phyloP scores from a whole-genome alignment of 2,888 invertebrate species.

The Magallana nippona region DNA sequence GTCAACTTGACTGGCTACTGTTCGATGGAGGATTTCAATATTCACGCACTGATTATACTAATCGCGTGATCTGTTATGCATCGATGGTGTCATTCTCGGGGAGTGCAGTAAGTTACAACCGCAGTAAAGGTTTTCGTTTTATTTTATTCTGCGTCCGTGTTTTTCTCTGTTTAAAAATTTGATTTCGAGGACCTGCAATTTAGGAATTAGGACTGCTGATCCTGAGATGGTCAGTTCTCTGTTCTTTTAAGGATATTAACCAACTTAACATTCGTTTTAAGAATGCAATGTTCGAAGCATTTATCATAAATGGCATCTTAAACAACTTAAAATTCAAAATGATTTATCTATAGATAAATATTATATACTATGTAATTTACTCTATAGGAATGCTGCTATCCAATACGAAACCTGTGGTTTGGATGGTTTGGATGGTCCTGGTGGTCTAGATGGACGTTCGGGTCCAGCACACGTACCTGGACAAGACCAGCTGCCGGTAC shows the following conservation, averaged over 20 bases:
- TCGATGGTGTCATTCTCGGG: background rate
- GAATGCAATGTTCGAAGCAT: too few relatives aligned
- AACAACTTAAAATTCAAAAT: too few relatives aligned
- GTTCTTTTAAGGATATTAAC: too few relatives aligned
- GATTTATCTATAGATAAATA: too few relatives aligned
- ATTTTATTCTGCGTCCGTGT: too few relatives aligned
- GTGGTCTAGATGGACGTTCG: conserved; percentile 5
- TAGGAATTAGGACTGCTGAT: too few relatives aligned
- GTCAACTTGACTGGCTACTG: background rate
- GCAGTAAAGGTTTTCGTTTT: background rate
- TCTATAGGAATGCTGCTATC: conserved; percentile 7
- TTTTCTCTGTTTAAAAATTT: too few relatives aligned
- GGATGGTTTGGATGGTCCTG: conserved; percentile 10
- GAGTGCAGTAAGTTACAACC: background rate
- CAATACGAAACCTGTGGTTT: background rate
- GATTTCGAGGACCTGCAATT: too few relatives aligned
- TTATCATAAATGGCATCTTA: too few relatives aligned
- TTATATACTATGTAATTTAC: too few relatives aligned
- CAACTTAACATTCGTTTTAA: too few relatives aligned
- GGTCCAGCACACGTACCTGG: background rate
- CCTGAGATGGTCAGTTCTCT: too few relatives aligned
- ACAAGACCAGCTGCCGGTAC: conserved; percentile 23
- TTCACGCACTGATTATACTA: conserved; percentile 6
- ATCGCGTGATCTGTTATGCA: conserved; percentile 12
- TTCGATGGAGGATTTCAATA: conserved; percentile 13